Base-by-base conservation (phyloP, 2,113 vertebrate species). In the Burhinus oedicnemus region DNA sequence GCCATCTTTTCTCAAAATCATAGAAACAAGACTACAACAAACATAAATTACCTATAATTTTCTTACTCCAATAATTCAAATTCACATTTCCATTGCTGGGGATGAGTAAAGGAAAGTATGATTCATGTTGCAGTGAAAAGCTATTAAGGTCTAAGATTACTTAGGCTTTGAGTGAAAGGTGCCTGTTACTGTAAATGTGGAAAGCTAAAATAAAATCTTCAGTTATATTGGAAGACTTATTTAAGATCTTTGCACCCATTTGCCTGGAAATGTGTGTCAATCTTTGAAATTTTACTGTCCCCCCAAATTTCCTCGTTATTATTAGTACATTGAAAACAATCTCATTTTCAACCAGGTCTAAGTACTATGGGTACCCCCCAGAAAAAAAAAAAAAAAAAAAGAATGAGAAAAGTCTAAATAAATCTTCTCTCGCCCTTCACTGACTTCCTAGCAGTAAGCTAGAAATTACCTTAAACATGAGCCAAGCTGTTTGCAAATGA, bases 41-140 rank as follows among this genome's bases (percentile, higher is more conserved):
- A 97, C 89, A 91, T 82, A 97, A 98, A 97, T 97, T 97, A 80
- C 82, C 96, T 97, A 65, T 96, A 95, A 97, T 97, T 98, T 98
- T 96, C 93, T 97, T 91, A 97, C 96, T 98, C 76, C 93, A 76
- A 75, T 90, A 95, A 96, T 97, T 97, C 95, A 60, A 74, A 96
- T 95, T 97, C 91, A 88, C 34, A 93, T 71, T 97, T 96, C 87
- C 52, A 89, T 91, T 84, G 95, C 79, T 81, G 77, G n/a, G 54
- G 47, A 93, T 95, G 52, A 88, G 82, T 88, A 97, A 95, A 93
- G 27, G 57, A 77, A 97, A 71, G 54, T 74, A 76, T 94, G 83
- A 95, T 89, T 95, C 81, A 87, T 92, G 57, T 76, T 89, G 32
- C 75, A 91, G 69, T 83, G 83, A 44, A 93, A 83, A 93, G 23